These are phyloP conservation scores for Mizuhopecten yessoensis DNA, from an alignment of 1,140 invertebrate species.

Conservation along the genomic window DNA sequence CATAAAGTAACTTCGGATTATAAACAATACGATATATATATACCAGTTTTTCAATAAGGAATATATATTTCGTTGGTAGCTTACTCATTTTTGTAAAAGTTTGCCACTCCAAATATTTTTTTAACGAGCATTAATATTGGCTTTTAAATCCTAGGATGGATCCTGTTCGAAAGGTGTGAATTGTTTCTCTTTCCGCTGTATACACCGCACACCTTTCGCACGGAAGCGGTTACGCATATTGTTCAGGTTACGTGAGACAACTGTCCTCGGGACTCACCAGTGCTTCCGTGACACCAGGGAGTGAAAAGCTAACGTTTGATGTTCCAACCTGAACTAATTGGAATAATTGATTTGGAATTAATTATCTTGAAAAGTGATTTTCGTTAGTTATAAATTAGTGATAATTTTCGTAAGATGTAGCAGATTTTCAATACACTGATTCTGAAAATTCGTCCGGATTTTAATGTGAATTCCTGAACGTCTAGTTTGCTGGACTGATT, in stretches of 20 bases:
- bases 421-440: background rate
- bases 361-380: background rate
- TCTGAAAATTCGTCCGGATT: background rate
- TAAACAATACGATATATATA: no score
- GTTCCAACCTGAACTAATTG: background rate
- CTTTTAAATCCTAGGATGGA: background rate
- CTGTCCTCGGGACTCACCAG: background rate
- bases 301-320: background rate
- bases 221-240: background rate
- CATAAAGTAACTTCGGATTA: no score
- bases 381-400: background rate
- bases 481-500: background rate
- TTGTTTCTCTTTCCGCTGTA: background rate
- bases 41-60: no score
- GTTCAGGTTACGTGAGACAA: background rate
- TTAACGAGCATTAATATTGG: background rate
- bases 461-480: background rate
- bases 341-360: background rate
- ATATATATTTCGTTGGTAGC: no score
- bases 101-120: background rate
- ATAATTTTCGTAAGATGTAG: slow-evolving; percentile 10
- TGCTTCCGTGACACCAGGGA: background rate
- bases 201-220: background rate
- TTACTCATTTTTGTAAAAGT: no score
- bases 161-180: background rate